Evolutionary conservation across 2,113 vertebrate genomes (phyloP), one percentile per base, ranked within the genome.

Genomic region (Butastur rufipennis): DNA sequence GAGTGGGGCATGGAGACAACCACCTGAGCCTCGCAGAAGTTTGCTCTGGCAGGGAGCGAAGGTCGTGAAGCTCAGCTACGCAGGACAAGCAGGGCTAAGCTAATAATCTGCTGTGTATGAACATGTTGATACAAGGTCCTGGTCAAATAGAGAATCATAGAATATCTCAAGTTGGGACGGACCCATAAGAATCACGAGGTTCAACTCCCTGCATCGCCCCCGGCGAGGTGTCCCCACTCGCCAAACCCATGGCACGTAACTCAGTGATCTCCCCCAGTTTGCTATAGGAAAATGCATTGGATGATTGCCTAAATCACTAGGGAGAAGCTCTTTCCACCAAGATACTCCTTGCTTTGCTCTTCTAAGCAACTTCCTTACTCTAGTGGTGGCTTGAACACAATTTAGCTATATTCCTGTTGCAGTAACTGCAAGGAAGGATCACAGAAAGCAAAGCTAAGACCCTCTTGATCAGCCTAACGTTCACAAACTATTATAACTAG

Each of bases 1-100:
- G 58, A 63, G 58, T 1, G 1, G 2, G 47, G 21, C 48, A 32
- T 2, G 29, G 40, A 26, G 40, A 22, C 0, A 1, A 38, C 48
- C 50, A 29, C 25, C 16, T 3, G 3, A 67, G 62, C 83, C 62
- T 26, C 3, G 1, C 16, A 43, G 45, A 48, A 48, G 18, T 43
- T 13, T 25, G 26, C 53, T 29, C 12, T 13, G 32, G 36, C 45
- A 32, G 8, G 43, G 53, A 59, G 16, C 1, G 9, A 77, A 50
- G 38, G 36, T 16, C 7, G 9, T 6, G 20, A 50, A 67, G 72
- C n/a, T 58, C 71, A n/a, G 7, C 3, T 2, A n/a, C 6, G 23
- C n/a, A 48, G 71, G n/a, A 48, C 11, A 23, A 75, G 58, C 47
- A 36, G 17, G 22, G 48, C 48, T 56, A 50, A 56, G 59, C 40